Evolutionary conservation across 2,797 vertebrate species (phyloP), one percentile per base, ranked within the genome.

Genomic region (Benthosema pterotum): DNA sequence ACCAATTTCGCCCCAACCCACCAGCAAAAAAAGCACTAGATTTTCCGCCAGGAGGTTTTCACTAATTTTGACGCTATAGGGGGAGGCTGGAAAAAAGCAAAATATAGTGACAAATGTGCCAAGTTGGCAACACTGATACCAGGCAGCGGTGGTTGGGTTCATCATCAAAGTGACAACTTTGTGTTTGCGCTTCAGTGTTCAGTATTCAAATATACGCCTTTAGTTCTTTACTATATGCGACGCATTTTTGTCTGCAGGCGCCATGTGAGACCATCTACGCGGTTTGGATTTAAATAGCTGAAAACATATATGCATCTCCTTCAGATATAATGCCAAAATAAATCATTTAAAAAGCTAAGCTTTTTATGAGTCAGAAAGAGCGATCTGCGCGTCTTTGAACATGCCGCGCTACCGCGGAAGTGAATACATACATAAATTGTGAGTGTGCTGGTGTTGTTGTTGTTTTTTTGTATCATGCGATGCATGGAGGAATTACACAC

Each of bases 301-400:
- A 71, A 62, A 71, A 60, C n/a, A 83, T 84, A 75, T 52, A 48
- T 77, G 32, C 32, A 83, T 85, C 79, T 83, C 75, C 83, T 88
- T 88, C 66, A 75, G 83, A 87, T 83, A 78, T 81, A 46, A 62
- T 38, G 73, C 73, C 74, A 11, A 48, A 82, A 88, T 89, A 78
- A 91, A 90, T 90, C 86, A 90, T 90, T 90, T 87, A 91, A 81
- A 90, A 90, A 76, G 69, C 28, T 61, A 52, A 67, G 88, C 83
- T 83, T 25, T n/a, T 89, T 64, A 82, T 69, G 83, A 63, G 73
- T 86, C 86, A 88, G 71, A 79, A 67, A 76, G 70, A 74, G 71
- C 78, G 83, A 83, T 83, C 83, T 75, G 79, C 85, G 80, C 79
- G 86, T 83, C 84, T 89, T 88, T 87, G 82, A 88, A 87, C 72